Percentiles rank a stretch among this genome's conserved stretches.
Conservation (phyloP, 2,797 vertebrate species). For the Monodelphis domestica region DNA sequence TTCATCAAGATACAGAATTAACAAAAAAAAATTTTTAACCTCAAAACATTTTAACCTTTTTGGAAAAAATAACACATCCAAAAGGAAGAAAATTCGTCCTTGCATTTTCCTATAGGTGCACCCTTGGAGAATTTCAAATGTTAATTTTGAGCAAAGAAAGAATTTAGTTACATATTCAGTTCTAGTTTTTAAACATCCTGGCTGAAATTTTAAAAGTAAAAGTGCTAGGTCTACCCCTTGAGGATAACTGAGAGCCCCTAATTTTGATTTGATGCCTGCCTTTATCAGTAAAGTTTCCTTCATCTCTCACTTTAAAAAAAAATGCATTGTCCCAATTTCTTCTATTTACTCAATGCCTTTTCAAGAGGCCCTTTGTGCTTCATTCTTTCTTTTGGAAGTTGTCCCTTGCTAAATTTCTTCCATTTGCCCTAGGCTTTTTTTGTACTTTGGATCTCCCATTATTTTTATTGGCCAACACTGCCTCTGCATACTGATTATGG, state of each 20-base stretch:
- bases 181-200: slow-evolving; percentile 15
- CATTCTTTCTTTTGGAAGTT: slow-evolving; percentile 49
- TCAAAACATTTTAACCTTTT: slow-evolving; percentile 57
- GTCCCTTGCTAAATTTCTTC: slow-evolving; percentile 61
- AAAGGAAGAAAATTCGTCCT: not conserved
- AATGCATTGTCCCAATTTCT: slow-evolving; percentile 58
- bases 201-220: slow-evolving; percentile 50
- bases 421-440: slow-evolving; percentile 65
- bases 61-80: slow-evolving; percentile 5
- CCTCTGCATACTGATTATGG: slow-evolving; percentile 57
- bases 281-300: slow-evolving; percentile 31
- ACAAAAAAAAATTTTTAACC: slow-evolving; percentile 35
- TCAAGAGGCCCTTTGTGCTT: slow-evolving; percentile 59
- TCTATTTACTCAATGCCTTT: slow-evolving; percentile 61
- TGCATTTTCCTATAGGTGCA: not conserved
- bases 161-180: not conserved
- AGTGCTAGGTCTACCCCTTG: too few species aligned
- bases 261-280: slow-evolving; percentile 37
- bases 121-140: not conserved
- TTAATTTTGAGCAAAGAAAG: slow-evolving; percentile 20
- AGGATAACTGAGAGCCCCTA: not conserved
- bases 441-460: slow-evolving; percentile 47
- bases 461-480: slow-evolving; percentile 55
- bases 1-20: not conserved
- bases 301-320: not conserved